These are phyloP conservation scores for Caenorhabditis briggsae DNA, from an alignment of 1,140 invertebrate species.

Conservation along the genomic window DNA sequence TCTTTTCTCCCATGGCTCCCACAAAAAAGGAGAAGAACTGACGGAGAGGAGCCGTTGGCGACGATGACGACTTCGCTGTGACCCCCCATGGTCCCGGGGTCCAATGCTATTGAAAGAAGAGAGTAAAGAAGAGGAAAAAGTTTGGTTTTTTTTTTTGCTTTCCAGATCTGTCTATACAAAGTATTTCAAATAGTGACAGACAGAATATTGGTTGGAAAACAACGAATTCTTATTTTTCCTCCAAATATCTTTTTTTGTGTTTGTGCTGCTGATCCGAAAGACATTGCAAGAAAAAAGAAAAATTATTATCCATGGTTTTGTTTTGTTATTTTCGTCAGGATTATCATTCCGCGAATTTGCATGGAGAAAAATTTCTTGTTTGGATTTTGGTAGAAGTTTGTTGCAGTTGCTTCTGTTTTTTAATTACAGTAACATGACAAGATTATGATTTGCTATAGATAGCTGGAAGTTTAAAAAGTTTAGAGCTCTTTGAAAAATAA, in stretches of 20 bases:
- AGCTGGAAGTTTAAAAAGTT: not conserved
- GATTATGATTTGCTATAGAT: not conserved
- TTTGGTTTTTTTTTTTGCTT: constrained; percentile 9
- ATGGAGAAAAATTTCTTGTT: too few relatives aligned
- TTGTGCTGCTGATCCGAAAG: not conserved
- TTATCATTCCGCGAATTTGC: too few relatives aligned
- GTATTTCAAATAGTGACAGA: constrained; percentile 38
- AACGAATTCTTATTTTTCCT: constrained; percentile 5
- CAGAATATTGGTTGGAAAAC: not conserved
- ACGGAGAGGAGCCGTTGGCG: not conserved
- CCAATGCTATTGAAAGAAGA: not conserved
- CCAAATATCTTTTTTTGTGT: not conserved
- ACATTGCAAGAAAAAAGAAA: not conserved
- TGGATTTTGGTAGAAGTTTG: too few relatives aligned
- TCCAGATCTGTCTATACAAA: constrained; percentile 23
- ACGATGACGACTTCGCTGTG: not conserved
- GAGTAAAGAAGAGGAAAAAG: not conserved
- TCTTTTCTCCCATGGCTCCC: constrained; percentile 27
- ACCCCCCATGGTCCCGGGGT: not conserved
- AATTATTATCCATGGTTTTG: not conserved
- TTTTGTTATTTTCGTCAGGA: too few relatives aligned
- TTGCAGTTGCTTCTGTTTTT: not conserved
- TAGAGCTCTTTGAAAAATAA: not conserved
- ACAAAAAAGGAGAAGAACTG: constrained; percentile 13
- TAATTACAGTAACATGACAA: not conserved